These are phyloP conservation scores for Ranitomeya variabilis DNA, from an alignment of 2,113 vertebrate species.

Conservation along the genomic window DNA sequence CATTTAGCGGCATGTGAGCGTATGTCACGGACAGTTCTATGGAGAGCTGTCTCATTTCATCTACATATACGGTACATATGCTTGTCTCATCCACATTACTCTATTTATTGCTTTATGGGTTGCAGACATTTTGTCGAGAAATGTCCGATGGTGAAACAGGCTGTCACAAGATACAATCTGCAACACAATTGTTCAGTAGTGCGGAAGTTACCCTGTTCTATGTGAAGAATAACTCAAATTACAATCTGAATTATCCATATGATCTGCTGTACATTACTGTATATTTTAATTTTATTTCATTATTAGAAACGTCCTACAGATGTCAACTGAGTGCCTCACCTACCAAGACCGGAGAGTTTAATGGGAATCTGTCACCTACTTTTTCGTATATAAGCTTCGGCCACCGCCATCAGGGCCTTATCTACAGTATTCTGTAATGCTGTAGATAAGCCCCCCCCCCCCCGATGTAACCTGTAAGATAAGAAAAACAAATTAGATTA, in stretches of 20 bases:
- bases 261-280: not conserved
- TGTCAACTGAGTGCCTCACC: too few species aligned
- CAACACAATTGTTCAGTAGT: not conserved
- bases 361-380: too few species aligned
- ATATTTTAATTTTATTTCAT: not conserved
- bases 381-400: too few species aligned
- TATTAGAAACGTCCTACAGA: not conserved
- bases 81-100: slow-evolving; percentile 12
- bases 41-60: slow-evolving; percentile 15
- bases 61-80: slow-evolving; percentile 1
- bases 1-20: not conserved
- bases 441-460: too few species aligned
- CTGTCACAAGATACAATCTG: not conserved
- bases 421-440: too few species aligned
- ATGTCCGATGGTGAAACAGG: not conserved
- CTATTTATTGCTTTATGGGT: not conserved
- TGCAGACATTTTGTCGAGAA: not conserved
- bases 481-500: too few species aligned
- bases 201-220: not conserved
- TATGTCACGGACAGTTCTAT: not conserved
- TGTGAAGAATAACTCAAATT: not conserved
- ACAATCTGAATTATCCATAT: not conserved
- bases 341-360: too few species aligned
- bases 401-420: too few species aligned
- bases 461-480: too few species aligned